phyloP scores from a whole-genome alignment of 92 coral and sea anemone species.

The Chrysogorgia sp. region DNA sequence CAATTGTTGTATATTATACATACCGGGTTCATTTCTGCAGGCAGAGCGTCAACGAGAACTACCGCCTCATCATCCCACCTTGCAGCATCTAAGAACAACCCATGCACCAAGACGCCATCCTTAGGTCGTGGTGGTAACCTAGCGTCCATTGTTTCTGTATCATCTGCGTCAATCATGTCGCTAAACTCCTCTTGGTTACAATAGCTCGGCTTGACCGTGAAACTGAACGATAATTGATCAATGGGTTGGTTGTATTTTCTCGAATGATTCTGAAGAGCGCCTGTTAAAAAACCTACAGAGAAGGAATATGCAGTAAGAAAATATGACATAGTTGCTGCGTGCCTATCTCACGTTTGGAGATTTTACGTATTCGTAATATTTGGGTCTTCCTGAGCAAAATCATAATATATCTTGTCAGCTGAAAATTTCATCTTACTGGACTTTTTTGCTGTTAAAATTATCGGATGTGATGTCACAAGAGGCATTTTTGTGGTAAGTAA shows the following conservation, averaged over 20 bases:
- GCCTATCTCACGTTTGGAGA: too few relatives aligned
- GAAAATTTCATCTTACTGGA: too few relatives aligned
- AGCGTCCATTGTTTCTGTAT: constrained; percentile 78
- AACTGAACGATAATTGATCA: constrained; percentile 95
- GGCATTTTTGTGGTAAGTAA: too few relatives aligned
- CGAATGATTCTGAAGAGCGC: constrained; percentile 97
- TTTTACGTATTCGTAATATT: too few relatives aligned
- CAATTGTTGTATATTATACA: too few relatives aligned
- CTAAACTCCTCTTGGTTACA: constrained; percentile 95
- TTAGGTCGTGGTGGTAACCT: constrained; percentile 70
- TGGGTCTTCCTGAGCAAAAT: too few relatives aligned
- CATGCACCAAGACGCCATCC: constrained; percentile 96
- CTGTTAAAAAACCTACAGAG: constrained; percentile 87
- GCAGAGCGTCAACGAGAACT: constrained; percentile 88
- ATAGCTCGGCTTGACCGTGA: constrained; percentile 77
- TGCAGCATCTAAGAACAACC: constrained; percentile 88
- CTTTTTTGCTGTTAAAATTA: too few relatives aligned
- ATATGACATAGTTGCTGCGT: neutral
- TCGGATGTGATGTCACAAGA: too few relatives aligned
- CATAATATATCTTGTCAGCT: too few relatives aligned
- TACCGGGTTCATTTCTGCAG: constrained; percentile 99
- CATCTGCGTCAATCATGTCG: constrained; percentile 81
- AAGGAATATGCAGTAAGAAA: neutral
- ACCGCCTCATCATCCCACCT: constrained; percentile 92
- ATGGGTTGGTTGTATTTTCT: constrained; percentile 98